Evolutionary conservation across 2,113 vertebrate genomes (phyloP), one percentile per base, ranked within the genome.

Genomic region (Hemicordylus capensis): DNA sequence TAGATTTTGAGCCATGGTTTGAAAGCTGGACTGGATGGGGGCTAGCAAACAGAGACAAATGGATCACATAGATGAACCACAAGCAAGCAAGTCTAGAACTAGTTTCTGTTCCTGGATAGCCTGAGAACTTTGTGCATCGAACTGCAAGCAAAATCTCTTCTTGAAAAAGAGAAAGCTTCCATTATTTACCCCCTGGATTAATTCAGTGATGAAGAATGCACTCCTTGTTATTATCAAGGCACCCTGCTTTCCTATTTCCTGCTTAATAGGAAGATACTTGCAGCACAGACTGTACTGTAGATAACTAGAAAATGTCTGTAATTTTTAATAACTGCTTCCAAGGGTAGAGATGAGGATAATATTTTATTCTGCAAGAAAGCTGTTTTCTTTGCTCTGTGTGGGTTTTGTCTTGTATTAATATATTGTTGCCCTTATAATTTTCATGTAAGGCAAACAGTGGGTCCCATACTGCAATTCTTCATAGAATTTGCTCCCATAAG

Each of bases 331-430:
- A 82, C 81, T 17, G 39, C 85, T 83, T 79, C 61, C 79, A 76
- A 37, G 24, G 39, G 20, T 87, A 87, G 31, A 80, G 86, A 91
- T 28, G 63, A 80, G 89, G 86, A 69, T 61, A 56, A 66, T 83
- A 84, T 83, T 88, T 91, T 85, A 87, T 64, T 56, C 64, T 79
- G 79, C 76, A 70, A 46, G 81, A 85, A 92, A 79, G 9, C 31
- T 63, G 34, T 80, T 77, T 92, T 83, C 87, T 83, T 88, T 89
- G 46, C n/a, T 90, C 37, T 88, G 81, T 76, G 63, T 76, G n/a
- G 67, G 75, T 67, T 91, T 51, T 76, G 83, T 37, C 51, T 91
- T 81, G 9, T 85, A 90, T 79, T 88, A 64, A 80, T 90, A 87
- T 87, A 64, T 15, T 84, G 26, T 63, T 63, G 56, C 70, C 48